Percentiles rank a stretch among this genome's conserved stretches.
Conservation (phyloP, 2,888 invertebrate genomes). For the Rhodophaea formosa region DNA sequence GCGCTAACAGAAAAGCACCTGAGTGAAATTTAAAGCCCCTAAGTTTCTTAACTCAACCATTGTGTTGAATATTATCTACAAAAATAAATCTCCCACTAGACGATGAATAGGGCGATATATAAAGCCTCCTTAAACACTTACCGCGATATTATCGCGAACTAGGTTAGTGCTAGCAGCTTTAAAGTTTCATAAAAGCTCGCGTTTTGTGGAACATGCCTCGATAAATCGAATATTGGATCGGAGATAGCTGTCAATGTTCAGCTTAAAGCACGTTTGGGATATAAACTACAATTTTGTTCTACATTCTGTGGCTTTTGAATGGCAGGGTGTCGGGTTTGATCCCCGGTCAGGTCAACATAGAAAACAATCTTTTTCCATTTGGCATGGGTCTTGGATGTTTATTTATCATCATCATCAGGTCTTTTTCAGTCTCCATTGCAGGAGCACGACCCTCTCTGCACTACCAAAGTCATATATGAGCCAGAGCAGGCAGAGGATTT, state of each 20-base stretch:
- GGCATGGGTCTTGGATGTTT: too few species aligned
- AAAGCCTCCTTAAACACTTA: conserved; percentile 44
- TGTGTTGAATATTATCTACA: conserved; percentile 39
- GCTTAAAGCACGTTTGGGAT: neutral
- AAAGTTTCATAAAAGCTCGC: conserved; percentile 5
- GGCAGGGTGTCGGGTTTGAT: too few species aligned
- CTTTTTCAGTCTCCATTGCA: too few species aligned
- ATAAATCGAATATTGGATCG: conserved; percentile 13
- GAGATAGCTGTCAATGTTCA: neutral
- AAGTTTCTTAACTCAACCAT: conserved; percentile 12
- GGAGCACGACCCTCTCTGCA: too few species aligned
- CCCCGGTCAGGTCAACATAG: too few species aligned
- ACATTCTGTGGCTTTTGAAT: too few species aligned
- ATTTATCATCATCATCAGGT: too few species aligned
- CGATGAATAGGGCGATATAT: conserved; percentile 40
- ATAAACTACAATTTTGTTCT: too few species aligned
- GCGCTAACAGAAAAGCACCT: neutral
- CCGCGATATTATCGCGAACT: conserved; percentile 43
- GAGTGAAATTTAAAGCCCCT: neutral
- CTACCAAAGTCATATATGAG: too few species aligned
- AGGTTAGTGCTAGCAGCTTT: conserved; percentile 32
- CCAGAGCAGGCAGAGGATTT: too few species aligned
- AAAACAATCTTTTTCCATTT: too few species aligned
- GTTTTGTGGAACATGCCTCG: conserved; percentile 11
- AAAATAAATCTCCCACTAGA: conserved; percentile 39